Evolutionary conservation across 2,797 vertebrate species (phyloP), one percentile per base, ranked within the genome.

Genomic region (Selene dorsalis): DNA sequence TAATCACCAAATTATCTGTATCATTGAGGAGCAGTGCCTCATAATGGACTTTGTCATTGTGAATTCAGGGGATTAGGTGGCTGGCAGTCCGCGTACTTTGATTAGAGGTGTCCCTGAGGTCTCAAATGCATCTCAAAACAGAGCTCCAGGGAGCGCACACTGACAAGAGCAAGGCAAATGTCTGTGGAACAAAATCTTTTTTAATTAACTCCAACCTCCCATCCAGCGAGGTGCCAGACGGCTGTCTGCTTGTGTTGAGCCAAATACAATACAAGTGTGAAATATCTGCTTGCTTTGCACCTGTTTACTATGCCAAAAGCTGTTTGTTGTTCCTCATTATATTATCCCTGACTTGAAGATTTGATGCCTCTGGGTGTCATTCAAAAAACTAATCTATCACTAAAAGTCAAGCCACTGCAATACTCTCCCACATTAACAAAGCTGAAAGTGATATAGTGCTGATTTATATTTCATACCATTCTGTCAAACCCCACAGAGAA

Each of bases 151-250:
- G 75, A 77, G 20, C 48, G 56, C 69, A 72, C 67, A 55, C 64
- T 22, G 55, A 83, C 68, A 68, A 62, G 26, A 73, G 67, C 62
- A 61, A 83, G 69, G 71, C 17, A 71, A 75, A 75, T 61, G 69
- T 65, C 79, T 81, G 66, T 79, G 73, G 64, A 88, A 87, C 81
- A 84, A 82, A 89, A 87, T 47, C 73, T 65, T 75, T 86, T 80
- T 86, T 87, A 90, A 90, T 93, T 88, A 89, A 90, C 82, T 82
- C 58, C 52, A 80, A 79, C 81, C 71, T 89, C 55, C 53, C 80
- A 50, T 84, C 55, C 75, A 64, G 39, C 52, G 65, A 85, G 73
- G 73, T 17, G 20, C 76, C 90, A 88, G 78, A 73, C 82, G 28
- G 64, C 66, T 84, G 81, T 67, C 77, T 86, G 69, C 56, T 70